Percentiles rank a stretch among this genome's conserved stretches.
Evolutionary conservation across 2,113 vertebrate species (phyloP).

Genomic region (Trogon melanurus): DNA sequence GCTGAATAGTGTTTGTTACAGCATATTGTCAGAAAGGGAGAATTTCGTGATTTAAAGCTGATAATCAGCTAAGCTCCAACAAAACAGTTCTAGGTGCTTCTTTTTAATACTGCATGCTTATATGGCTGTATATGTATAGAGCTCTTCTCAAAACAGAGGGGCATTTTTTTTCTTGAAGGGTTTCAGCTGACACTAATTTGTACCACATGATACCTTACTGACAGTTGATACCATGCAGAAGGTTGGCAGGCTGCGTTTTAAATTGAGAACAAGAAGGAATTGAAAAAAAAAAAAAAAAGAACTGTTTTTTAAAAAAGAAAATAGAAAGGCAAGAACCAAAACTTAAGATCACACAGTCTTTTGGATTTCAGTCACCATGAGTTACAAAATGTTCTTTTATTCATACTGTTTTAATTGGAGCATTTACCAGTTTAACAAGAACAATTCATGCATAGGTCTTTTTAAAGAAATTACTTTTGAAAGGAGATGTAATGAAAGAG

Average conservation of each 20-base stretch:
- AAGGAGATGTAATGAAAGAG: background rate
- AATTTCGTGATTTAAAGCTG: background rate
- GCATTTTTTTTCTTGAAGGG: background rate
- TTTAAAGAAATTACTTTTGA: slow-evolving; percentile 6
- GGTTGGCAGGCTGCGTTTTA: background rate
- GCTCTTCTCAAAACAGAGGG: background rate
- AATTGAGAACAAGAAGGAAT: slow-evolving; percentile 14
- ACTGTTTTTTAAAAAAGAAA: background rate
- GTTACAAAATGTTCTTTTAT: slow-evolving; percentile 46
- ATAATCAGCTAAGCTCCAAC: background rate
- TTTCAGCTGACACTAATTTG: slow-evolving; percentile 9
- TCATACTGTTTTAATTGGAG: slow-evolving; percentile 36
- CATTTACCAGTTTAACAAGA: slow-evolving; percentile 49
- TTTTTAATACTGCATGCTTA: background rate
- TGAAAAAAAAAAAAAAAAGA: background rate
- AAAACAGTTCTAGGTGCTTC: background rate
- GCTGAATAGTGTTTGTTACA: background rate
- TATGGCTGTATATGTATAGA: background rate
- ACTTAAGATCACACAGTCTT: background rate
- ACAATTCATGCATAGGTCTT: slow-evolving; percentile 9
- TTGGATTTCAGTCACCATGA: slow-evolving; percentile 46
- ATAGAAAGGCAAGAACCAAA: background rate
- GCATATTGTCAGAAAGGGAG: background rate
- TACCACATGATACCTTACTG: background rate
- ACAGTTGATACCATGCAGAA: background rate